A percentile compares a stretch with the other conserved stretches of the same genome.
phyloP scores from a whole-genome alignment of 2,113 vertebrate genomes.

The Phoxinus phoxinus region DNA sequence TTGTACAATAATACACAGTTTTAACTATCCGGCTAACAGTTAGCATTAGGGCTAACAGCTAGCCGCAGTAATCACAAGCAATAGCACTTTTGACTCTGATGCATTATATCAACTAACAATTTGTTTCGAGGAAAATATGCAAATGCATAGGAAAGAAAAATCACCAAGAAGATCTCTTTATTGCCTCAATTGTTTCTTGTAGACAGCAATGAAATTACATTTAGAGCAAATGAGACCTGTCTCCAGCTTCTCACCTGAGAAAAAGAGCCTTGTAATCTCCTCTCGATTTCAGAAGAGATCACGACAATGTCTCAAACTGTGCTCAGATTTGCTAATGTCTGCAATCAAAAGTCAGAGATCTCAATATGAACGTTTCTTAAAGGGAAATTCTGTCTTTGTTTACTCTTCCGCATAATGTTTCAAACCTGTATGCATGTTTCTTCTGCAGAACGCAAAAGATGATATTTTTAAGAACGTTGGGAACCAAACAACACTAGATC shows the following conservation, averaged over 20 bases:
- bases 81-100: neutral
- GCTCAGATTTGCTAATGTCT: neutral
- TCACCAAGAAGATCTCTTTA: neutral
- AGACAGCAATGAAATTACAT: conserved; percentile 13
- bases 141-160: neutral
- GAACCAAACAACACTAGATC: neutral
- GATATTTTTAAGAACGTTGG: neutral
- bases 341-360: conserved; percentile 6
- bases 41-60: neutral
- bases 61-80: neutral
- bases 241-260: neutral
- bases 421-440: neutral
- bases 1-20: neutral
- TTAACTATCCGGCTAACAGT: neutral
- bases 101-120: neutral
- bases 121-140: neutral
- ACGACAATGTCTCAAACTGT: neutral
- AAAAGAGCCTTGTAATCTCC: neutral
- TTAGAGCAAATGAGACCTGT: neutral
- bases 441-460: neutral
- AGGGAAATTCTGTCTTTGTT: neutral
- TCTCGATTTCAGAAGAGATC: neutral
- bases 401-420: neutral
- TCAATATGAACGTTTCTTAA: no score
- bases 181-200: neutral